phyloP scores from a whole-genome alignment of 1,140 invertebrate genomes.

The Magallana angulata region DNA sequence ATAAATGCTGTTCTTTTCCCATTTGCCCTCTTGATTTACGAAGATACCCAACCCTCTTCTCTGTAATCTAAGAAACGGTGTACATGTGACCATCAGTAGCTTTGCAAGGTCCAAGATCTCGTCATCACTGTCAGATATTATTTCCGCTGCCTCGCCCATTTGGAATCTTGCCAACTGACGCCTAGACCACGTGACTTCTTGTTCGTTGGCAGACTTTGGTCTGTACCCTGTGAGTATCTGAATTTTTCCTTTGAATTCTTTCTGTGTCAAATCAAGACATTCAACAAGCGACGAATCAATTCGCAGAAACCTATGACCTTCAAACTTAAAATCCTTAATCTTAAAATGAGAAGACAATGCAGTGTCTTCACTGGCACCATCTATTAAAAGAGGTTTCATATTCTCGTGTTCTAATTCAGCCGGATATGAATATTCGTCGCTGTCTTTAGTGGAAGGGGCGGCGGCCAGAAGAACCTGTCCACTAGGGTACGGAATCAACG shows the following conservation, averaged over 20 bases:
- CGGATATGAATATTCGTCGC: slow-evolving; percentile 47
- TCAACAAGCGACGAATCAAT: slow-evolving; percentile 51
- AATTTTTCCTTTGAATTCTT: slow-evolving; percentile 18
- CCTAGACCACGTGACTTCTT: slow-evolving; percentile 45
- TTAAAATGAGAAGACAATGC: slow-evolving; percentile 53
- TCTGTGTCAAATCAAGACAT: slow-evolving; percentile 53
- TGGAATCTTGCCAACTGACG: slow-evolving; percentile 54
- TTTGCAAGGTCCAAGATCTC: slow-evolving; percentile 44
- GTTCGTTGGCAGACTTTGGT: slow-evolving; percentile 53
- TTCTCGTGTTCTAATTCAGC: slow-evolving; percentile 37
- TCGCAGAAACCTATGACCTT: slow-evolving; percentile 49
- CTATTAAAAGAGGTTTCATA: slow-evolving; percentile 41
- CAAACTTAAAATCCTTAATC: slow-evolving; percentile 48
- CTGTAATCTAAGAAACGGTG: slow-evolving; percentile 35
- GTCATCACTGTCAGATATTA: background rate
- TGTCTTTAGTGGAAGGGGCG: background rate
- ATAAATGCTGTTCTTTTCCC: background rate
- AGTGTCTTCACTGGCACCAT: slow-evolving; percentile 21
- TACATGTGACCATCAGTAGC: slow-evolving; percentile 53
- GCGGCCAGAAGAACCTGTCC: slow-evolving; percentile 43
- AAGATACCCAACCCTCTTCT: slow-evolving; percentile 44
- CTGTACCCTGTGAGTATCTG: slow-evolving; percentile 51
- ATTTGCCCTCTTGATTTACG: background rate
- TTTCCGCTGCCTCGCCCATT: slow-evolving; percentile 58
- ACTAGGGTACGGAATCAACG: slow-evolving; percentile 46